Evolutionary conservation across 2,113 vertebrate species (phyloP).

Genomic region (Salvelinus alpinus): DNA sequence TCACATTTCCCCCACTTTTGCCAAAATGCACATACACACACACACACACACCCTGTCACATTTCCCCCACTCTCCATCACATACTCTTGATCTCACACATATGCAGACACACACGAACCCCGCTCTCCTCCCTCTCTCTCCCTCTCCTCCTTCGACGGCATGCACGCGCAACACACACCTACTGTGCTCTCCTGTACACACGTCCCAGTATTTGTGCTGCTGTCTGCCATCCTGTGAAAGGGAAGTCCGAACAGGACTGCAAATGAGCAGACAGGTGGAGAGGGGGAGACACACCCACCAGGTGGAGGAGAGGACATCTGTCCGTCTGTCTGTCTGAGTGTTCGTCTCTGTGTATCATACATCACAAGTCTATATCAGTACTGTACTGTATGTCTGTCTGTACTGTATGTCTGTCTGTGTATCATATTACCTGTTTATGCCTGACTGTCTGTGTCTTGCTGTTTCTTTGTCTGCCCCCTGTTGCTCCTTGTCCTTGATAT

Average conservation of each 20-base stretch:
- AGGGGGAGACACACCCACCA: too few relatives aligned
- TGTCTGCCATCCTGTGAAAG: conserved; percentile 45
- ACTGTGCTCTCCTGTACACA: conserved; percentile 8
- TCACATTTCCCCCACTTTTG: too few relatives aligned
- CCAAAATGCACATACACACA: conserved; percentile 37
- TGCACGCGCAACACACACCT: conserved; percentile 19
- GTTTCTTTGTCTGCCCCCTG: not conserved
- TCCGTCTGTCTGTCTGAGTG: conserved; percentile 10
- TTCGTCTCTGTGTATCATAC: not conserved
- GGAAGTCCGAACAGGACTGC: conserved; percentile 39
- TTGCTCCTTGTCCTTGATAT: too few relatives aligned
- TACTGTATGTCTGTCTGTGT: too few relatives aligned
- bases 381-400: too few relatives aligned
- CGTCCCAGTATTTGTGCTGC: conserved; percentile 26
- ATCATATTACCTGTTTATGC: not conserved
- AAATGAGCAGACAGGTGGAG: conserved; percentile 29
- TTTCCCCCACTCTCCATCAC: conserved; percentile 33
- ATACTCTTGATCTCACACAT: not conserved
- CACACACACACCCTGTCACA: conserved; percentile 50
- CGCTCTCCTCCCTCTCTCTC: not conserved
- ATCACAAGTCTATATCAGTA: too few relatives aligned
- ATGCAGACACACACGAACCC: not conserved
- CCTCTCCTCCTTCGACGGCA: conserved; percentile 18
- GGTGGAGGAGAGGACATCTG: not conserved
- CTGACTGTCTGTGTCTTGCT: not conserved